Evolutionary conservation across 2,113 vertebrate species (phyloP).

Genomic region (Gymnarchus niloticus): DNA sequence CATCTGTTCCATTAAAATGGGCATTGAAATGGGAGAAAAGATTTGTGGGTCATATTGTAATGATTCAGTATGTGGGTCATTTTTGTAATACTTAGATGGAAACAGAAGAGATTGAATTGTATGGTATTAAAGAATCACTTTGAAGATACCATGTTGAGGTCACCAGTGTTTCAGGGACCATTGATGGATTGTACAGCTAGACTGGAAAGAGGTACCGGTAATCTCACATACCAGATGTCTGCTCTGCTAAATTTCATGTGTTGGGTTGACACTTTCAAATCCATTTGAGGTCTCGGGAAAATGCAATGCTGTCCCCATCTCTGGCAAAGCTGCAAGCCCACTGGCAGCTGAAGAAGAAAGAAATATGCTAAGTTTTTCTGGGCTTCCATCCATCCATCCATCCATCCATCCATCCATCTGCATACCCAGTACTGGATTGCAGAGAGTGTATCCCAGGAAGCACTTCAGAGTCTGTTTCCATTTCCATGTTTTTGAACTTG

Average conservation of each 20-base stretch:
- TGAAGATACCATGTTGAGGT: background rate
- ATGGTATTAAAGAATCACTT: background rate
- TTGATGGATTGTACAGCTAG: background rate
- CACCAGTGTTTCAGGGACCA: background rate
- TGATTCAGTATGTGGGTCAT: background rate
- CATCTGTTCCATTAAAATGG: background rate
- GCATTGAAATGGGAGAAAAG: background rate
- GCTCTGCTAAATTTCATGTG: background rate
- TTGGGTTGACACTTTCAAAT: no score
- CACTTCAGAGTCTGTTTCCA: no score
- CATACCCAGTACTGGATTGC: no score
- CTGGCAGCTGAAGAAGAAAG: no score
- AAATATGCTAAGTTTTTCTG: no score
- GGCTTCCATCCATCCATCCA: no score
- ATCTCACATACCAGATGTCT: background rate
- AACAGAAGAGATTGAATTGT: background rate
- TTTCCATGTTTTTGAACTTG: background rate
- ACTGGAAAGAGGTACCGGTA: background rate
- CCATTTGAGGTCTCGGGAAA: no score
- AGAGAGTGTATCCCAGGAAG: no score
- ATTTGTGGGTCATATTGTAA: background rate
- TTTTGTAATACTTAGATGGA: background rate
- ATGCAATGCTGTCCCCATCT: no score
- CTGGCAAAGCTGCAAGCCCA: no score
- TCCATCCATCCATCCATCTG: no score